phyloP scores from a whole-genome alignment of 1,140 invertebrate genomes.

The Ips nitidus region DNA sequence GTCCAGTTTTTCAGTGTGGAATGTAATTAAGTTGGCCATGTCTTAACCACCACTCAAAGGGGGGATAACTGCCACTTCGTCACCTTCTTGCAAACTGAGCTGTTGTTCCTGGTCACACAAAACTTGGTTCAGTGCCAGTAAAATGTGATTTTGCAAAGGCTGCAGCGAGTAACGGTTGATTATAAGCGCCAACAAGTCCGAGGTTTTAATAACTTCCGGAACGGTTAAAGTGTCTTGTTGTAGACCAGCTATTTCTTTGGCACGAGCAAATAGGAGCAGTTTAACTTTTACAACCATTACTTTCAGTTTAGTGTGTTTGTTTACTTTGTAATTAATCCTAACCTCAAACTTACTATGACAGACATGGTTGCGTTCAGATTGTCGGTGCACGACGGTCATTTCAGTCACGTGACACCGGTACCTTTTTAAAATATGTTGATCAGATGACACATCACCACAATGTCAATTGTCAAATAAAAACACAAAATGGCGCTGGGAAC shows the following conservation, averaged over 20 bases:
- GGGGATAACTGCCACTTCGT: conserved; percentile 83
- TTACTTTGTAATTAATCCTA: no score
- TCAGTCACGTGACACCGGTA: no score
- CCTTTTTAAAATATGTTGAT: no score
- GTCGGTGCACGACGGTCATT: no score
- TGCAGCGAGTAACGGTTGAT: conserved; percentile 64
- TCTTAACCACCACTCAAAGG: conserved; percentile 82
- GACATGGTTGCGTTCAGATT: no score
- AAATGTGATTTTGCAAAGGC: conserved; percentile 68
- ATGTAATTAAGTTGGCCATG: conserved; percentile 66
- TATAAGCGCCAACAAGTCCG: conserved; percentile 62
- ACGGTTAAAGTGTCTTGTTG: conserved; percentile 58
- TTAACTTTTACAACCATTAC: conserved; percentile 55
- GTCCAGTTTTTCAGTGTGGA: conserved; percentile 68
- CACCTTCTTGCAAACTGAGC: conserved; percentile 62
- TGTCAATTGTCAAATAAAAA: no score
- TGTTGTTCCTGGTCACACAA: conserved; percentile 60
- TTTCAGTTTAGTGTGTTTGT: no score
- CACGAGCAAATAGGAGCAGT: conserved; percentile 85
- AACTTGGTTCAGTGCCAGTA: conserved; percentile 80
- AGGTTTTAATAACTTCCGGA: conserved; percentile 54
- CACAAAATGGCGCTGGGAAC: no score
- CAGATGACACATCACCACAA: no score
- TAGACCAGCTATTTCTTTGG: conserved; percentile 73
- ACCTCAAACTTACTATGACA: no score